Evolutionary conservation across 2,888 invertebrate genomes (phyloP), one percentile per base, ranked within the genome.

Genomic region (Patella depressa): DNA sequence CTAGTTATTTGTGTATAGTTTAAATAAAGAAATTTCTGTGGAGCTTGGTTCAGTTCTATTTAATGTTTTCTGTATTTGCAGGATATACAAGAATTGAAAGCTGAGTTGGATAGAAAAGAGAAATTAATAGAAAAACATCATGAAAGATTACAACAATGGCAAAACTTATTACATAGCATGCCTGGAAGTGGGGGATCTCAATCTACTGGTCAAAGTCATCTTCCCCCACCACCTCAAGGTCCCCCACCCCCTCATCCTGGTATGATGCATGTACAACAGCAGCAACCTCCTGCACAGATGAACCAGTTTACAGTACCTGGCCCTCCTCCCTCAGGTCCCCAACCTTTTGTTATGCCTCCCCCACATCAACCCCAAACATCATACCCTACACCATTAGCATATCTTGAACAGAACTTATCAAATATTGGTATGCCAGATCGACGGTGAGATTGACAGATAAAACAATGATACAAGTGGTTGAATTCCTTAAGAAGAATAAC

Each of bases 71-170:
- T 73, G 74, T 34, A 65, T 79, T 84, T 86, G 15, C 83, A 93
- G 93, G 98, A 98, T 89, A 96, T 96, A 85, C 94, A 94, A 84
- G 98, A 98, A 90, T 92, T 98, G 53, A 94, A 95, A 85, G 93
- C 94, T 80, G 98, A 98, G 91, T 93, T 98, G 76, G 94, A 94
- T 15, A 93, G 98, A n/a, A 98, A 98, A 90, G 98, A 98, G 81
- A 95, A 96, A 76, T 92, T 98, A 3, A 93, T 98, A 19, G 94
- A 96, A 85, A 94, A 96, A 78, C 97, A 98, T 88, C 96, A 96
- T 88, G 97, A 97, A 82, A 97, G 97, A 90, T 95, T 98, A 75
- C 95, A 95, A 54, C 95, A 96, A 76, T 98, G 98, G 98, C 97
- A 98, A 92, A 95, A 94, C 84, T 93, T 97, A 78, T 92, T 98